Evolutionary conservation across 2,888 invertebrate species (phyloP).

Genomic region (Amiota mariae): DNA sequence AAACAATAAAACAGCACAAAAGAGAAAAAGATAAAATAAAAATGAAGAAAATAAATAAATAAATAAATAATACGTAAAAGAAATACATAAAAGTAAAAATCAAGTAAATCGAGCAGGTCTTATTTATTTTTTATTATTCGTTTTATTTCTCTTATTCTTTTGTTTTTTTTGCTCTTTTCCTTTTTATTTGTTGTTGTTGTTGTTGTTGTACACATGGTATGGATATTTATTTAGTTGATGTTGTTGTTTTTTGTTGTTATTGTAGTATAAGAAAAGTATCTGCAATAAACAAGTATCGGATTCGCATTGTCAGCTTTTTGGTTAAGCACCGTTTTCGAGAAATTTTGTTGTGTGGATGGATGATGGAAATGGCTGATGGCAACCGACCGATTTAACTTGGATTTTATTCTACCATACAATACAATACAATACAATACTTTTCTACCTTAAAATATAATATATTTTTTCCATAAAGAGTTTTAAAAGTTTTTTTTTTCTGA

Average conservation of each 20-base stretch:
- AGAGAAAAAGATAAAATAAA: too few species aligned
- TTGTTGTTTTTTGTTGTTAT: constrained; percentile 51
- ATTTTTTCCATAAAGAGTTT: too few species aligned
- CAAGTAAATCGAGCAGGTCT: constrained; percentile 62
- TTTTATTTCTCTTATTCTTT: constrained; percentile 31
- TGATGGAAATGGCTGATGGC: neutral
- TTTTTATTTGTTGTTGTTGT: constrained; percentile 4
- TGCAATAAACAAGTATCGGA: constrained; percentile 56
- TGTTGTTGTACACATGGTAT: constrained; percentile 34
- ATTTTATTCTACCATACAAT: too few species aligned
- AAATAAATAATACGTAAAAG: constrained; percentile 8
- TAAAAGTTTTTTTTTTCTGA: too few species aligned
- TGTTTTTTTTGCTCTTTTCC: constrained; percentile 39
- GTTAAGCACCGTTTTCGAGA: constrained; percentile 30
- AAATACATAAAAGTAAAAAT: constrained; percentile 28
- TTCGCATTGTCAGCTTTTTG: constrained; percentile 66
- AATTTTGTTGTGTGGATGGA: too few species aligned
- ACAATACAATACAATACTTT: neutral
- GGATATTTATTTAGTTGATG: constrained; percentile 52
- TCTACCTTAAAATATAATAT: neutral
- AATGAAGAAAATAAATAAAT: neutral
- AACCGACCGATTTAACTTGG: neutral
- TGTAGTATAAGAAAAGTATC: constrained; percentile 42
- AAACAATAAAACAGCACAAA: neutral
- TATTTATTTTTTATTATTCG: constrained; percentile 51